Conservation (phyloP, 2,113 vertebrate genomes). For the Gulo gulo region DNA sequence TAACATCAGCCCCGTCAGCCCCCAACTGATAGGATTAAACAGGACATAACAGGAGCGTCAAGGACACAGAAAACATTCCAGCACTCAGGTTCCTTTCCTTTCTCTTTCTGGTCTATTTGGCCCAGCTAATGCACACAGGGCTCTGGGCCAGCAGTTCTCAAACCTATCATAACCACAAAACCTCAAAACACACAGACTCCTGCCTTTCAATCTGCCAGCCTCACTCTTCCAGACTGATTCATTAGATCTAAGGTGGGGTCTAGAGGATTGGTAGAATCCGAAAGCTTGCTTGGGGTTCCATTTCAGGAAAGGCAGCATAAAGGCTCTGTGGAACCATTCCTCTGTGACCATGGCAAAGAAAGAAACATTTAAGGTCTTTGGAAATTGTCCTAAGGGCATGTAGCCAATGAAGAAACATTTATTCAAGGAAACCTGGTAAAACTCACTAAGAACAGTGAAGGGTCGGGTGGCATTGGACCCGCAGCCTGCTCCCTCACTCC, state of each 20-base stretch:
- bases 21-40: no score
- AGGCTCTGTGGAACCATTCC: neutral
- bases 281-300: neutral
- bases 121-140: neutral
- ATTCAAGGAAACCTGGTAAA: neutral
- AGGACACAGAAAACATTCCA: neutral
- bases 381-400: neutral
- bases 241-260: neutral
- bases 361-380: neutral
- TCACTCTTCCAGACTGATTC: neutral
- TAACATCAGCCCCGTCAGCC: no score
- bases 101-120: neutral
- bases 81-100: neutral
- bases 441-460: neutral
- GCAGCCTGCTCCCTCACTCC: no score
- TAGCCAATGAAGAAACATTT: neutral
- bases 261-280: neutral
- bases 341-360: neutral
- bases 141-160: neutral
- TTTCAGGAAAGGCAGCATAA: neutral
- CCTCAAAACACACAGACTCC: neutral
- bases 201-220: neutral
- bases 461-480: neutral
- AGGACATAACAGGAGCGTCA: no score
- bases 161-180: neutral